These are phyloP conservation scores for Drosophila pseudoobscura DNA, from an alignment of 1,140 invertebrate species.

Conservation along the genomic window DNA sequence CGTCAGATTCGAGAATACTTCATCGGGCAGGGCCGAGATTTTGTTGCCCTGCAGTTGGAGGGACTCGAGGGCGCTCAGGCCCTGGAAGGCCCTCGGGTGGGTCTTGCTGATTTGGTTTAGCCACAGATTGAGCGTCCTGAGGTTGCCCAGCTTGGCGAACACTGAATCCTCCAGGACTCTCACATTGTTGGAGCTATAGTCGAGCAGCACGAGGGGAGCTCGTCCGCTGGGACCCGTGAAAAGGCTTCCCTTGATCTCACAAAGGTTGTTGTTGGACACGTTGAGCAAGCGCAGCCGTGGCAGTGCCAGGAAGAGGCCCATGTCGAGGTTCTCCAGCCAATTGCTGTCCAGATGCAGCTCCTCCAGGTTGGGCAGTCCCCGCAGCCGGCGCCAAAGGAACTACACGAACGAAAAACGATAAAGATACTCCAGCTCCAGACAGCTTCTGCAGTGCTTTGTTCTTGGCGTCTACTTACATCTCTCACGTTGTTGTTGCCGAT, in stretches of 20 bases:
- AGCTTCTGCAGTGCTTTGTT: neutral
- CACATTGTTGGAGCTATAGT: conserved; percentile 73
- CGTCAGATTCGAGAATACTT: conserved; percentile 58
- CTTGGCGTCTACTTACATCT: conserved; percentile 41
- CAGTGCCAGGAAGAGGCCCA: conserved; percentile 53
- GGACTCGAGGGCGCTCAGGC: conserved; percentile 40
- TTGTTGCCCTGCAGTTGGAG: conserved; percentile 65
- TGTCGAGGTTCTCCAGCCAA: conserved; percentile 56
- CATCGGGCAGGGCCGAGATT: conserved; percentile 42
- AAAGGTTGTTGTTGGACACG: conserved; percentile 67
- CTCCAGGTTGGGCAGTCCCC: conserved; percentile 45
- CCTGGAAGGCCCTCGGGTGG: conserved; percentile 43
- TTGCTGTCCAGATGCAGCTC: conserved; percentile 63
- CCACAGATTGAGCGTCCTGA: conserved; percentile 59
- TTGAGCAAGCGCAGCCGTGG: conserved; percentile 51
- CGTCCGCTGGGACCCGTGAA: conserved; percentile 40
- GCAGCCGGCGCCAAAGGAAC: conserved; percentile 55
- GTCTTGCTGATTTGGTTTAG: conserved; percentile 56
- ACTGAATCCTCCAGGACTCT: conserved; percentile 32
- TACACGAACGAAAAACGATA: conserved; percentile 5
- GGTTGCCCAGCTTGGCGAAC: conserved; percentile 41
- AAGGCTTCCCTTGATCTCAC: conserved; percentile 33
- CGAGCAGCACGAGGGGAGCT: conserved; percentile 46
- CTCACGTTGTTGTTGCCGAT: conserved; percentile 68
- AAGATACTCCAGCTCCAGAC: neutral